Percentiles rank a stretch among this genome's conserved stretches.
Conservation (phyloP, 2,888 invertebrate genomes). For the Aphidoletes aphidimyza region DNA sequence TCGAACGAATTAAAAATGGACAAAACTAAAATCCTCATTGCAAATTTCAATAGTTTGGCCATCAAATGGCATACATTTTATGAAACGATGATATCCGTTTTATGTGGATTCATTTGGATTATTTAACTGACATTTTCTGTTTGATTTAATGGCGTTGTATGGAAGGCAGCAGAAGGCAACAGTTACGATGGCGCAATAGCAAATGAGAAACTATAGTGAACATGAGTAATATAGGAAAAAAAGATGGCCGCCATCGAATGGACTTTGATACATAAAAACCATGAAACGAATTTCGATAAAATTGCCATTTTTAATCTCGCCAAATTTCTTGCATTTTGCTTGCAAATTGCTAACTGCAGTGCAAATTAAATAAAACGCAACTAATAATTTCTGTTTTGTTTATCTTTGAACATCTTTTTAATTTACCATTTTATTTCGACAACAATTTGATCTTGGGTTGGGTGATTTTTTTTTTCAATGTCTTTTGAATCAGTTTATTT, state of each 20-base stretch:
- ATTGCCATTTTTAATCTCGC: too few species aligned
- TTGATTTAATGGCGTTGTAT: background rate
- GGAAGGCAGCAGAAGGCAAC: background rate
- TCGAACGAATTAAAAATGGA: background rate
- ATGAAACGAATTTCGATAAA: background rate
- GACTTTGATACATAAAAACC: conserved; percentile 41
- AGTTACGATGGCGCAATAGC: conserved; percentile 26
- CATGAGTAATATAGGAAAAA: conserved; percentile 40
- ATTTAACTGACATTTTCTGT: background rate
- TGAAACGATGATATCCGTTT: background rate
- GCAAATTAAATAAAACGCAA: conserved; percentile 54
- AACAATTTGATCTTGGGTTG: conserved; percentile 52
- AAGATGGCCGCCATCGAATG: conserved; percentile 52
- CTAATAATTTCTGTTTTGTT: conserved; percentile 51
- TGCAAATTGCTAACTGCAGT: background rate
- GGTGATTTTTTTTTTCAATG: background rate
- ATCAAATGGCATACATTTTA: background rate
- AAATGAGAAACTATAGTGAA: conserved; percentile 38
- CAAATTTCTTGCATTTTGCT: conserved; percentile 25
- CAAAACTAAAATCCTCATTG: background rate
- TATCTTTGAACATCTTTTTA: conserved; percentile 25
- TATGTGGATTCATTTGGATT: background rate
- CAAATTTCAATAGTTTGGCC: background rate
- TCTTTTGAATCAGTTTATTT: background rate
- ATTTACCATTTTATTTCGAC: conserved; percentile 54